Conservation (phyloP, 2,888 invertebrate species). For the Heliothis peltigera region DNA sequence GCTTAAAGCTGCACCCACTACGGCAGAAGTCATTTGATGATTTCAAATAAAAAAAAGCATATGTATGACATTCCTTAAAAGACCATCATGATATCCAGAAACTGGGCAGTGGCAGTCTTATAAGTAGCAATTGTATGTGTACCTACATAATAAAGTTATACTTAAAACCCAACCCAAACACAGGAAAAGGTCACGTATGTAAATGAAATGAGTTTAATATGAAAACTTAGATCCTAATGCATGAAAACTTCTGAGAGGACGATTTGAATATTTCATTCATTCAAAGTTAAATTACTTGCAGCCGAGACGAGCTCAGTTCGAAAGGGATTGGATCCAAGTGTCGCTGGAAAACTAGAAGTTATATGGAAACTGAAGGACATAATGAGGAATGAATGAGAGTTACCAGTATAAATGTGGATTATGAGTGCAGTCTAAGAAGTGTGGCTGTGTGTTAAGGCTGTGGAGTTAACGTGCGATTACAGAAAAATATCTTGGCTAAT, state of each 20-base stretch:
- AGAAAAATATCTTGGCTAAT: too few relatives aligned
- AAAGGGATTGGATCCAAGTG: neutral
- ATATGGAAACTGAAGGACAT: neutral
- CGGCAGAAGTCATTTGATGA: too few relatives aligned
- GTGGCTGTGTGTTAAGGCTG: too few relatives aligned
- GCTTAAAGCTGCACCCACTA: too few relatives aligned
- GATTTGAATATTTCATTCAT: slow-evolving; percentile 2
- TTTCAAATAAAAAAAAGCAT: too few relatives aligned
- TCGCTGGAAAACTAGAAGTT: neutral
- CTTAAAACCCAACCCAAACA: too few relatives aligned
- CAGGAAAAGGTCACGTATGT: neutral
- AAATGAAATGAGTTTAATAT: neutral
- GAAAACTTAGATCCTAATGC: neutral
- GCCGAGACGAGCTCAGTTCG: neutral
- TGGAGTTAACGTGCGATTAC: too few relatives aligned
- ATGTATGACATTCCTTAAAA: too few relatives aligned
- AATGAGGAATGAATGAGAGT: neutral
- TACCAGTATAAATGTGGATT: neutral
- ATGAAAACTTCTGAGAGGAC: neutral
- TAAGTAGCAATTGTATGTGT: too few relatives aligned
- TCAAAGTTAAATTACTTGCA: slow-evolving; percentile 1
- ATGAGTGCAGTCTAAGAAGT: neutral
- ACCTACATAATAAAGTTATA: too few relatives aligned
- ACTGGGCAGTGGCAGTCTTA: too few relatives aligned
- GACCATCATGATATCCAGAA: too few relatives aligned